A percentile compares a stretch with the other conserved stretches of the same genome.
These are phyloP conservation scores for Pristionchus entomophagus DNA, from an alignment of 2,888 invertebrate genomes.

Conservation along the genomic window DNA sequence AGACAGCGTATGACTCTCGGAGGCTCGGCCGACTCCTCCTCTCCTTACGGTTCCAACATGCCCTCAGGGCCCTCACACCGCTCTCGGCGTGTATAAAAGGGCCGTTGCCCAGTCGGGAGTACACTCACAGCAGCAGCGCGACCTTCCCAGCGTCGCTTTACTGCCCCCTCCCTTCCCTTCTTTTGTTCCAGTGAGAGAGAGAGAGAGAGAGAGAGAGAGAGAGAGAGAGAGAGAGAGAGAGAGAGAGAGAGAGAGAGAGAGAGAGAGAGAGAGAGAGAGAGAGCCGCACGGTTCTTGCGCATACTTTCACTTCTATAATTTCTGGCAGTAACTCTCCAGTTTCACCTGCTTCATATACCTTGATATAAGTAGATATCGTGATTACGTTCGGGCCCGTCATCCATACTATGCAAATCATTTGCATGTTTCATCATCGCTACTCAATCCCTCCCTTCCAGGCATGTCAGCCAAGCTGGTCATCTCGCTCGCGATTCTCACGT, in stretches of 20 bases:
- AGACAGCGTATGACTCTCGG: background rate
- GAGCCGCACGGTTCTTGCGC: too few relatives aligned
- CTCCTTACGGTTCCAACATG: background rate
- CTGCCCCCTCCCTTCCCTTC: background rate
- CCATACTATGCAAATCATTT: too few relatives aligned
- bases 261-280: too few relatives aligned
- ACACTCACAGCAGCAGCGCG: background rate
- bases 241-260: too few relatives aligned
- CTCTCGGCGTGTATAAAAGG: background rate
- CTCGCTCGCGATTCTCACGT: conserved; percentile 25
- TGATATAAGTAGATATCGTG: too few relatives aligned
- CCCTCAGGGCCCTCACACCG: background rate
- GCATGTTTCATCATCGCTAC: too few relatives aligned
- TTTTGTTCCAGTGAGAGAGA: background rate
- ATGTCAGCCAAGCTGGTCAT: conserved; percentile 42
- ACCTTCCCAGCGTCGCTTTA: background rate
- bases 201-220: too few relatives aligned
- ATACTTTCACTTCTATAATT: too few relatives aligned
- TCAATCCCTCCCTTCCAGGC: background rate
- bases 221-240: too few relatives aligned
- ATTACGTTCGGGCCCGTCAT: too few relatives aligned
- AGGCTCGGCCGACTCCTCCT: background rate
- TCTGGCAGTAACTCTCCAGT: too few relatives aligned
- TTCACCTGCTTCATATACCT: too few relatives aligned
- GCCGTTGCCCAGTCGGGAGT: conserved; percentile 11